These are phyloP conservation scores for Misgurnus anguillicaudatus DNA, from an alignment of 2,113 vertebrate species.

Conservation along the genomic window DNA sequence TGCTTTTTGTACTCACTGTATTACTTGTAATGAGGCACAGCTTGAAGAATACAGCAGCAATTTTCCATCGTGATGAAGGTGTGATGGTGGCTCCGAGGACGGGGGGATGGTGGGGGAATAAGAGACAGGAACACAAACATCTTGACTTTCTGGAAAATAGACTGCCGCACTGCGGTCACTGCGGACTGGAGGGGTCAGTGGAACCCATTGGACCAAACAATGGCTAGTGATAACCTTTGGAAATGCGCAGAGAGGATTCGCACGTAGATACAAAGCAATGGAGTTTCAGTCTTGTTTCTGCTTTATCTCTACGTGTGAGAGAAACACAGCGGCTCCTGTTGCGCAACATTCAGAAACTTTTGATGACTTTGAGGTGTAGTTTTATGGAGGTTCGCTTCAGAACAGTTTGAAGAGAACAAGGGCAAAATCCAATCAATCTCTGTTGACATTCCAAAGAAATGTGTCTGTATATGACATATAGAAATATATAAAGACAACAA, in stretches of 20 bases:
- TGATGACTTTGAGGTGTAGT: conserved; percentile 3
- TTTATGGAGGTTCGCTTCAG: neutral
- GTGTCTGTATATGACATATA: too few relatives aligned
- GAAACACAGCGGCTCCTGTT: neutral
- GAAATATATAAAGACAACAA: too few relatives aligned
- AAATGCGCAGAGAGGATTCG: neutral
- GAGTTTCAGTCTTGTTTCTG: neutral
- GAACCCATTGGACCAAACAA: neutral
- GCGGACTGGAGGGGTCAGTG: neutral
- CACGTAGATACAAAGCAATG: neutral
- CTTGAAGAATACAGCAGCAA: conserved; percentile 82
- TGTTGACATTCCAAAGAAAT: neutral
- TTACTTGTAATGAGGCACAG: conserved; percentile 87
- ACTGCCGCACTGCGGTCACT: neutral
- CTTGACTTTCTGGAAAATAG: conserved; percentile 22
- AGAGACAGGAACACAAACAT: conserved; percentile 52
- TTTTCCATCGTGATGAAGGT: conserved; percentile 79
- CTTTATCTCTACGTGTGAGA: neutral
- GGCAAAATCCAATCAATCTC: neutral
- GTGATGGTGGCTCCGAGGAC: conserved; percentile 67
- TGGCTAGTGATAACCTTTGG: neutral
- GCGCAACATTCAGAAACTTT: neutral
- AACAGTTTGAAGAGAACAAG: neutral
- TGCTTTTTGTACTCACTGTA: conserved; percentile 79
- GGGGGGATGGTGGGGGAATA: conserved; percentile 69